Conservation (phyloP, 2,888 invertebrate species). For the Artemia sp. region DNA sequence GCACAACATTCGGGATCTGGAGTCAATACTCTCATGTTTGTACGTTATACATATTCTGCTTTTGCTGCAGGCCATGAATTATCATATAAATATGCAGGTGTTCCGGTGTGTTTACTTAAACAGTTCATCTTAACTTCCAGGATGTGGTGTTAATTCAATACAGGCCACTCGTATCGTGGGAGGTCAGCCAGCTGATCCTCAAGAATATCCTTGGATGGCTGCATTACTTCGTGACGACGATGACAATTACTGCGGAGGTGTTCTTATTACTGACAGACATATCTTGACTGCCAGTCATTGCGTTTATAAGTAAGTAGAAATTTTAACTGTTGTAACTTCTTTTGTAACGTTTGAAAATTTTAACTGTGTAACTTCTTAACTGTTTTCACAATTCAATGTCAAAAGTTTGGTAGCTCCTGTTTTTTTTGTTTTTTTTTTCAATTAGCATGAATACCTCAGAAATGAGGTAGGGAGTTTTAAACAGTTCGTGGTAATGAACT, state of each 20-base stretch:
- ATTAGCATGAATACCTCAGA: constrained; percentile 12
- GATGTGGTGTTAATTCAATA: constrained; percentile 42
- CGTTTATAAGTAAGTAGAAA: constrained; percentile 38
- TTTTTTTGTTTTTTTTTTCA: constrained; percentile 1
- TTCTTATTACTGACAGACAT: constrained; percentile 56
- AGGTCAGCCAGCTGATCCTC: constrained; percentile 43
- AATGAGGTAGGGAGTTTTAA: no score
- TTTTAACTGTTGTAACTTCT: not conserved
- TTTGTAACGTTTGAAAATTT: not conserved
- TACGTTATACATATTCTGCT: no score
- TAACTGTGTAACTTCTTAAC: not conserved
- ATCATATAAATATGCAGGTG: no score
- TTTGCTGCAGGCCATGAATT: no score
- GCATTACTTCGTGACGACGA: constrained; percentile 45
- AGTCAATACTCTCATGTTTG: no score
- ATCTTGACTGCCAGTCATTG: constrained; percentile 63
- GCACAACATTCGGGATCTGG: no score
- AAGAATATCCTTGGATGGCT: constrained; percentile 71
- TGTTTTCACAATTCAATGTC: not conserved
- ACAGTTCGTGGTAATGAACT: no score
- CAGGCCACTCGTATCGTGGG: constrained; percentile 42
- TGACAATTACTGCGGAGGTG: constrained; percentile 58
- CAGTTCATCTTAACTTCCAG: constrained; percentile 28
- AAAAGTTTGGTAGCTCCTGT: not conserved
- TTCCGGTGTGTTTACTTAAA: no score